Percentiles rank a stretch among this genome's conserved stretches.
Evolutionary conservation across 2,113 vertebrate species (phyloP).

Genomic region (Tachycineta bicolor): DNA sequence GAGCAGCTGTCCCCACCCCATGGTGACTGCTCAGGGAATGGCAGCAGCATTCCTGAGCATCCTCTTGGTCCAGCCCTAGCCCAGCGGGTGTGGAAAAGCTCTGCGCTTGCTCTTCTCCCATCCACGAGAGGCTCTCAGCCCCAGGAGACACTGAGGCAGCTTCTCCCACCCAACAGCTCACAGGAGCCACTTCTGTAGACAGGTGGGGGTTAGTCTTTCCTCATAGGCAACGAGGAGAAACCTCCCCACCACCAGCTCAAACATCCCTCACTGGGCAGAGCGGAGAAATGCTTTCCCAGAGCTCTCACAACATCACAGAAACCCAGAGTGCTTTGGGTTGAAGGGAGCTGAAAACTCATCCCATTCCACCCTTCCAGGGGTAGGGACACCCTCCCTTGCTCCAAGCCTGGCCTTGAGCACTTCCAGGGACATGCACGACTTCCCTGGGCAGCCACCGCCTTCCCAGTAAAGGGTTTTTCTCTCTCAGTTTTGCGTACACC

Average conservation of each 20-base stretch:
- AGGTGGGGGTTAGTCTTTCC: neutral
- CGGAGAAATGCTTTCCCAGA: neutral
- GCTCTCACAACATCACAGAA: neutral
- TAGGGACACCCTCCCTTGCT: neutral
- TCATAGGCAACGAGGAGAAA: no score
- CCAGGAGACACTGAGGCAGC: neutral
- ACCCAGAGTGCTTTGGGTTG: neutral
- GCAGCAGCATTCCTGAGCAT: accelerated
- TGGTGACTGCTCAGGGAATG: accelerated
- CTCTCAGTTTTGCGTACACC: neutral
- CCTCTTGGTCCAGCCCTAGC: neutral
- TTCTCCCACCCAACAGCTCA: neutral
- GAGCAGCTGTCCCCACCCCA: neutral
- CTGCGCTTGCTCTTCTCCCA: neutral
- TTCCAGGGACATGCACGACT: neutral
- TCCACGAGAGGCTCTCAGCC: neutral
- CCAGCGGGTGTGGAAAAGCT: neutral
- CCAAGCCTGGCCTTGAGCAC: neutral
- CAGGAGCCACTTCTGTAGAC: neutral
- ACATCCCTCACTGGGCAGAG: neutral
- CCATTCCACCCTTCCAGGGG: neutral
- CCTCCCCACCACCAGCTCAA: neutral
- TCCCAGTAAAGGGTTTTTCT: neutral
- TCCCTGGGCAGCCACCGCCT: neutral
- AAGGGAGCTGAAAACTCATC: neutral